These are phyloP conservation scores for Rachycentron canadum DNA, from an alignment of 2,797 vertebrate species.

Conservation along the genomic window DNA sequence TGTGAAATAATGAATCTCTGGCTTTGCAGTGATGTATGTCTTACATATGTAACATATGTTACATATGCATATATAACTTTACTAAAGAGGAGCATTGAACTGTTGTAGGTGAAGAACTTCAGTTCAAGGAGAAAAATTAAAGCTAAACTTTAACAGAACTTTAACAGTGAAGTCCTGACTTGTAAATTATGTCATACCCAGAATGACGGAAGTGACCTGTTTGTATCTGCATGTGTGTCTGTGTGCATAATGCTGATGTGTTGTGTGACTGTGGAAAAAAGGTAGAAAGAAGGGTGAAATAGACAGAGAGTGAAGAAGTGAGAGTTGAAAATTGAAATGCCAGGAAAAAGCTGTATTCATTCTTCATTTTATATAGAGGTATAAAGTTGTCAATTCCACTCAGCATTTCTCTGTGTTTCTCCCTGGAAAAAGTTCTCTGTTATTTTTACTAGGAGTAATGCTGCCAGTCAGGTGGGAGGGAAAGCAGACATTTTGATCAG, in stretches of 20 bases:
- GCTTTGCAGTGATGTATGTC: slow-evolving; percentile 21
- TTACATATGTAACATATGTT: slow-evolving; percentile 10
- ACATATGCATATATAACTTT: slow-evolving; percentile 11
- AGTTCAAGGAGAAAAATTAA: slow-evolving; percentile 46
- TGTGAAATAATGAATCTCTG: slow-evolving; percentile 36
- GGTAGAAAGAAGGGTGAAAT: neutral
- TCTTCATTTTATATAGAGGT: slow-evolving; percentile 61
- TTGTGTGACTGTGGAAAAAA: slow-evolving; percentile 26
- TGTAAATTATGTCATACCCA: slow-evolving; percentile 54
- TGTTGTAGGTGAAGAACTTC: slow-evolving; percentile 14
- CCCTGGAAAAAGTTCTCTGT: slow-evolving; percentile 32
- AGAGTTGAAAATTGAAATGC: slow-evolving; percentile 37
- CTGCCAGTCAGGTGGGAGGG: slow-evolving; percentile 70
- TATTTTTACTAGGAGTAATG: slow-evolving; percentile 57
- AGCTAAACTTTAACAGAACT: slow-evolving; percentile 4
- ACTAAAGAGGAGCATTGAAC: slow-evolving; percentile 22
- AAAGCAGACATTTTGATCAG: slow-evolving; percentile 54
- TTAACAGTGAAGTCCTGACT: slow-evolving; percentile 57
- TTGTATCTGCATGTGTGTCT: slow-evolving; percentile 42
- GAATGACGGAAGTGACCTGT: slow-evolving; percentile 59
- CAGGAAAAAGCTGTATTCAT: slow-evolving; percentile 55
- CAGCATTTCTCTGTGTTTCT: slow-evolving; percentile 51
- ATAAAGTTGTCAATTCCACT: slow-evolving; percentile 72
- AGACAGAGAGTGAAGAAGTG: slow-evolving; percentile 9
- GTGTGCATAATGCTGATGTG: slow-evolving; percentile 26